A percentile compares a stretch with the other conserved stretches of the same genome.
phyloP scores from a whole-genome alignment of 2,888 invertebrate species.

The Exephanes ischioxanthus region DNA sequence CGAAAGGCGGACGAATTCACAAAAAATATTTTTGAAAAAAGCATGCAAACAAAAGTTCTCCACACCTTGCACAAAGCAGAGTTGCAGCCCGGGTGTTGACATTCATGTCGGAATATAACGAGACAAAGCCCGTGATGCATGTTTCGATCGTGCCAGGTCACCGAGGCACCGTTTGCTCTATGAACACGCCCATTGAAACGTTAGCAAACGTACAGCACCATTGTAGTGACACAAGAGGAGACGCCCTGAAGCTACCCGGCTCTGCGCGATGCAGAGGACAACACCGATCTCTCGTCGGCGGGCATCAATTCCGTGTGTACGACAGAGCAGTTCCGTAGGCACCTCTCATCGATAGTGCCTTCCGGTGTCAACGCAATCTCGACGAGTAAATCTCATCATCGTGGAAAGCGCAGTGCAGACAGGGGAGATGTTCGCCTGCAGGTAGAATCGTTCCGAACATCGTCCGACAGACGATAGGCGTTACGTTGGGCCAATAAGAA shows the following conservation, averaged over 20 bases:
- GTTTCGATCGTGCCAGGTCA: constrained; percentile 46
- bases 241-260: constrained; percentile 27
- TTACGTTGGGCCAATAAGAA: too few relatives aligned
- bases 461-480: constrained; percentile 16
- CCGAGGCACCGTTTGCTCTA: constrained; percentile 33
- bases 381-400: constrained; percentile 54
- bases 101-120: background rate
- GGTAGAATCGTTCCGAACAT: constrained; percentile 40
- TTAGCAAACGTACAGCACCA: constrained; percentile 34
- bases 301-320: background rate
- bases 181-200: constrained; percentile 45
- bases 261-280: background rate
- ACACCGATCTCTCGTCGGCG: constrained; percentile 11
- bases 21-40: background rate
- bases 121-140: constrained; percentile 27
- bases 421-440: constrained; percentile 15
- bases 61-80: background rate
- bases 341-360: constrained; percentile 58
- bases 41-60: background rate
- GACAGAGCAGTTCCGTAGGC: constrained; percentile 19
- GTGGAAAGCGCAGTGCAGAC: constrained; percentile 19
- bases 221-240: constrained; percentile 30
- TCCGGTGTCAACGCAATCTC: constrained; percentile 62
- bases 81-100: background rate
- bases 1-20: too few relatives aligned